Evolutionary conservation across 2,113 vertebrate genomes (phyloP).

Genomic region (Crotalus horridus): DNA sequence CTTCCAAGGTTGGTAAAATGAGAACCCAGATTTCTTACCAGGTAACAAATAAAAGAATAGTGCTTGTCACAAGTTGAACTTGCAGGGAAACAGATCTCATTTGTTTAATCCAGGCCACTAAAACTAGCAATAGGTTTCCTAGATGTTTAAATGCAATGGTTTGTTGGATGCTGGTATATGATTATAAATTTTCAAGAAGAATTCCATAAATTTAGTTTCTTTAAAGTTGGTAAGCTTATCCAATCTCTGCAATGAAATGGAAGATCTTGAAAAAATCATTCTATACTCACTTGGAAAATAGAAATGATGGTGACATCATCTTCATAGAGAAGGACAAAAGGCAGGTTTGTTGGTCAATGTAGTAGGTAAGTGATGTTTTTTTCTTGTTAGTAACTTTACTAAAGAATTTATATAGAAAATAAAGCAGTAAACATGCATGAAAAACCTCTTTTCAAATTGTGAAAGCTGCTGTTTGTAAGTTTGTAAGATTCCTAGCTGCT

Average conservation of each 20-base stretch:
- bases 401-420: background rate
- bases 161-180: background rate
- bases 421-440: background rate
- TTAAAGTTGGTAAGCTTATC: background rate
- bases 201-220: background rate
- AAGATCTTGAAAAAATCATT: background rate
- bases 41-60: background rate
- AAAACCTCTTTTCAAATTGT: background rate
- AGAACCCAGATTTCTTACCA: background rate
- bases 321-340: background rate
- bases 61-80: background rate
- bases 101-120: background rate
- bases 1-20: background rate
- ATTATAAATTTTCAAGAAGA: background rate
- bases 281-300: background rate
- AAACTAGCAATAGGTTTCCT: background rate
- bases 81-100: background rate
- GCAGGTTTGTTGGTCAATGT: background rate
- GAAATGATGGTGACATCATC: background rate
- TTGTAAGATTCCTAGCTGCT: background rate
- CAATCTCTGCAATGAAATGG: background rate
- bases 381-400: background rate
- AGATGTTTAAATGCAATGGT: background rate
- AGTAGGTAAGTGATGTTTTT: background rate
- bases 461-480: background rate